phyloP scores from a whole-genome alignment of 1,140 invertebrate genomes.

The Heliconius melpomene region DNA sequence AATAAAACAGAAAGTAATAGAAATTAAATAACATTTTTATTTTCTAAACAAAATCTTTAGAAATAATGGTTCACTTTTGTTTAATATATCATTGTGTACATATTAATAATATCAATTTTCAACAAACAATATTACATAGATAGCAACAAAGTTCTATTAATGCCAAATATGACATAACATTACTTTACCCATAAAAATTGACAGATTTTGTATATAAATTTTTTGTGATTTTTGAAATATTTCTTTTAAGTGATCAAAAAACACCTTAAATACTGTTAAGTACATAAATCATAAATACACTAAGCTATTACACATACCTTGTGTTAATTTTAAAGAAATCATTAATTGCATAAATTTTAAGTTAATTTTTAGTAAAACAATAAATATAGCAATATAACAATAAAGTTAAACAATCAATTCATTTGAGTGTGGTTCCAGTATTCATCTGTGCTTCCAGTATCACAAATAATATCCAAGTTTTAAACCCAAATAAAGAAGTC shows the following conservation, averaged over 20 bases:
- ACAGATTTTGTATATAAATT: background rate
- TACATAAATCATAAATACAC: background rate
- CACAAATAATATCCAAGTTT: background rate
- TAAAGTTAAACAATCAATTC: background rate
- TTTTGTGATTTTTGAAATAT: background rate
- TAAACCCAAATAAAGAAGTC: background rate
- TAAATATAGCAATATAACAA: background rate
- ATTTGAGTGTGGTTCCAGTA: background rate
- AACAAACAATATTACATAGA: background rate
- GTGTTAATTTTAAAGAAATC: background rate
- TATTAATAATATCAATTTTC: background rate
- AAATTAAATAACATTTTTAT: conserved; percentile 37
- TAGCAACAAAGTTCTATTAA: background rate
- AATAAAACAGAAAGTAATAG: conserved; percentile 30
- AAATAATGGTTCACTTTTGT: conserved; percentile 19
- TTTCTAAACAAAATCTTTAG: conserved; percentile 28
- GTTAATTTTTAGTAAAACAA: background rate
- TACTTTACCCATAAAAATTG: background rate
- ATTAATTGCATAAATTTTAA: background rate
- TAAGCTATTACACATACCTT: background rate
- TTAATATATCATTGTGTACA: conserved; percentile 14
- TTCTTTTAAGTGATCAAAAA: background rate
- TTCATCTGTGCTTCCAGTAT: background rate
- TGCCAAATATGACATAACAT: background rate
- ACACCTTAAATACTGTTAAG: background rate